These are phyloP conservation scores for Lithophane leautieri DNA, from an alignment of 2,888 invertebrate genomes.

Conservation along the genomic window DNA sequence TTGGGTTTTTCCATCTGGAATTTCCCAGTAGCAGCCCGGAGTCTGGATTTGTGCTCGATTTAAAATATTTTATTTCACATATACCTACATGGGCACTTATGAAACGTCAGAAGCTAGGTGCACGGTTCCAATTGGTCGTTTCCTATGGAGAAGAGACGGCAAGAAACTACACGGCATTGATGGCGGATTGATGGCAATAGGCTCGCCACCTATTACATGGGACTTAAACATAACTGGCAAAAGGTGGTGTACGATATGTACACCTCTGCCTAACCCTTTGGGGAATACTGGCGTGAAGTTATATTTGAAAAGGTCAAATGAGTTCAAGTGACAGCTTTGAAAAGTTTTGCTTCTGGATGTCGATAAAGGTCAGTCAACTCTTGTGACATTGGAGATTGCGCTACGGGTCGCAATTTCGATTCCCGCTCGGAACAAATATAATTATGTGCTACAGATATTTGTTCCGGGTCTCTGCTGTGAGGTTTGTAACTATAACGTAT, in stretches of 20 bases:
- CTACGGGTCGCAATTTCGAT: neutral
- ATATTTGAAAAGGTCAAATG: neutral
- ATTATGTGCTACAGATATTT: too few species aligned
- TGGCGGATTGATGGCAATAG: neutral
- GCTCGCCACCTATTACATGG: neutral
- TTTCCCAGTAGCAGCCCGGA: neutral
- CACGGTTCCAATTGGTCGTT: too few species aligned
- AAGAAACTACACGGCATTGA: too few species aligned
- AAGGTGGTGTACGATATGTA: neutral
- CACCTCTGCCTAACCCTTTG: neutral
- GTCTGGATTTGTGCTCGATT: neutral
- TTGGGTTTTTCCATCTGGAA: neutral
- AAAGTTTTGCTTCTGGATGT: neutral
- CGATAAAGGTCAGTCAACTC: neutral
- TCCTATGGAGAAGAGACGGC: too few species aligned
- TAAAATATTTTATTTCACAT: too few species aligned
- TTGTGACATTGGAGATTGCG: neutral
- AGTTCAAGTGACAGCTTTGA: neutral
- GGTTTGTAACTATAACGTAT: too few species aligned
- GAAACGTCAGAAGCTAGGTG: too few species aligned
- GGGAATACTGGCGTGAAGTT: neutral
- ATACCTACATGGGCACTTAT: too few species aligned
- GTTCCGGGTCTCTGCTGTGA: too few species aligned
- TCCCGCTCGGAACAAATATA: too few species aligned
- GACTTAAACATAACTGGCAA: neutral